Conservation (phyloP, 1,140 invertebrate genomes). For the Trypoxylus dichotomus region DNA sequence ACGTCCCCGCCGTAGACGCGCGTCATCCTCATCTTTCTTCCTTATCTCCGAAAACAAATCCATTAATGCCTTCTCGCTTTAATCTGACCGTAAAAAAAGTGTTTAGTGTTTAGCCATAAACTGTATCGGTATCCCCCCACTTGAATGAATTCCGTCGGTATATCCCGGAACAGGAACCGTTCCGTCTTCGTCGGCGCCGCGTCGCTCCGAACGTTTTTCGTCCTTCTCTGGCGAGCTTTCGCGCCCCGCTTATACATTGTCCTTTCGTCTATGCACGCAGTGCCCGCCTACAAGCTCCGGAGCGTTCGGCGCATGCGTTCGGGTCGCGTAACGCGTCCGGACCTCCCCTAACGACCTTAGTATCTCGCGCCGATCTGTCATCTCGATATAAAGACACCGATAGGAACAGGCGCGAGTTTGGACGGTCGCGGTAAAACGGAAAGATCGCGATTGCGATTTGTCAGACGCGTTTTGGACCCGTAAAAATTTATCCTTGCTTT, state of each 20-base stretch:
- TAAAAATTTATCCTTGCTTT: too few species aligned
- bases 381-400: conserved; percentile 28
- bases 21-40: conserved; percentile 41
- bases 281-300: conserved; percentile 40
- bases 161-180: conserved; percentile 42
- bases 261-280: background rate
- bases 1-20: background rate
- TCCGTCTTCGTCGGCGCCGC: background rate
- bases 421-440: background rate
- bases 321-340: conserved; percentile 33
- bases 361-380: conserved; percentile 40
- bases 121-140: conserved; percentile 51
- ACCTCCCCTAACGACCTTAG: conserved; percentile 51
- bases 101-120: conserved; percentile 53
- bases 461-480: background rate
- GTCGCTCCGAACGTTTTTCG: background rate
- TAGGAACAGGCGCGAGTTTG: conserved; percentile 27
- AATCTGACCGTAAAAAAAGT: conserved; percentile 51
- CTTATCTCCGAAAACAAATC: conserved; percentile 50
- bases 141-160: conserved; percentile 36
- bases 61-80: conserved; percentile 51
- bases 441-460: background rate
- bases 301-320: conserved; percentile 36
- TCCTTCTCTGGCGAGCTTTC: background rate
- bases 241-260: background rate